These are phyloP conservation scores for Trichopoda pennipes DNA, from an alignment of 2,888 invertebrate genomes.

Conservation along the genomic window DNA sequence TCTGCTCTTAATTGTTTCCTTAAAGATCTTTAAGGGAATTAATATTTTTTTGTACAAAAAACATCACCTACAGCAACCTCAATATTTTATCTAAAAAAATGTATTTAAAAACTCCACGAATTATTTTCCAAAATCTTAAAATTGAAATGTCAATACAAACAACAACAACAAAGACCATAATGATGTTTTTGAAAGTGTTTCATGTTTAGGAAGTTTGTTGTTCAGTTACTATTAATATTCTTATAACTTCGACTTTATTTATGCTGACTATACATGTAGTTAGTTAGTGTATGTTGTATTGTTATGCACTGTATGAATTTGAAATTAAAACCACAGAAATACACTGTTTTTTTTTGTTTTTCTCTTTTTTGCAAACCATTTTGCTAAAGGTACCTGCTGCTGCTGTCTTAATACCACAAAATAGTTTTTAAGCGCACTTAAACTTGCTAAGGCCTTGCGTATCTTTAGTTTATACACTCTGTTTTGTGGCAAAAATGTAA, in stretches of 20 bases:
- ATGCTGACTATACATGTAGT: background rate
- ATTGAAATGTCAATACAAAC: background rate
- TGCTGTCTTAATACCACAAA: slow-evolving; percentile 9
- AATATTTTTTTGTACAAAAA: too few relatives aligned
- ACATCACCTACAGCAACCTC: background rate
- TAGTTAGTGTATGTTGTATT: background rate
- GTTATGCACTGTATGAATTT: background rate
- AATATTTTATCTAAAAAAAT: background rate
- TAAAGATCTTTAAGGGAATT: too few relatives aligned
- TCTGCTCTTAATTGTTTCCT: too few relatives aligned
- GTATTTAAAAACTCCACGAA: background rate
- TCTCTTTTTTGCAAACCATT: too few relatives aligned
- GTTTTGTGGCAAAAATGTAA: background rate
- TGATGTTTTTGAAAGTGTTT: background rate
- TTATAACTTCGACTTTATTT: background rate
- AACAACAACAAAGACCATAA: background rate
- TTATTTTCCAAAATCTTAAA: background rate
- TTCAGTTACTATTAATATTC: background rate
- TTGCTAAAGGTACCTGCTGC: background rate
- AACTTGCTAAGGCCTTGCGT: background rate
- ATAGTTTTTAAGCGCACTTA: slow-evolving; percentile 9
- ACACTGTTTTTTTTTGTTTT: slow-evolving; percentile 30
- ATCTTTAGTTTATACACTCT: background rate
- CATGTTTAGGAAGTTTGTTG: background rate
- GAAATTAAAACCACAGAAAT: slow-evolving; percentile 28